Evolutionary conservation across 1,140 invertebrate species (phyloP).

Genomic region (Meloidogyne floridensis): DNA sequence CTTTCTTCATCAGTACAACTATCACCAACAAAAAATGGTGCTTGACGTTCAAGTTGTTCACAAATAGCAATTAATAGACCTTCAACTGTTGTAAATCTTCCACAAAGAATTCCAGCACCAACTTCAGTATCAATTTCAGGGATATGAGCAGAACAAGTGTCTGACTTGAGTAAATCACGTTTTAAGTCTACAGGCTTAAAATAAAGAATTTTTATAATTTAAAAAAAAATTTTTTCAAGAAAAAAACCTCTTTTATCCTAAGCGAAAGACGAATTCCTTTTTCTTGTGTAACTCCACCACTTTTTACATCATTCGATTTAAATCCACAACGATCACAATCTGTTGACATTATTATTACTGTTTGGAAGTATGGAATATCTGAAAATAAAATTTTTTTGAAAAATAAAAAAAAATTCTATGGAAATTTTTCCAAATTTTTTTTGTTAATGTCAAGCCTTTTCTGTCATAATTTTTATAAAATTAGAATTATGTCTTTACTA

Average conservation of each 20-base stretch:
- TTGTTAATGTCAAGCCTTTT: background rate
- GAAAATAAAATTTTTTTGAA: slow-evolving; percentile 36
- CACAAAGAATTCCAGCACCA: slow-evolving; percentile 80
- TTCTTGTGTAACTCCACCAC: slow-evolving; percentile 84
- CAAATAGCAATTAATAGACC: slow-evolving; percentile 72
- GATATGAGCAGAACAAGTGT: slow-evolving; percentile 83
- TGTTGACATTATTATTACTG: slow-evolving; percentile 94
- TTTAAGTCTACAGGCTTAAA: slow-evolving; percentile 76
- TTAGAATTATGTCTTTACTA: slow-evolving; percentile 27
- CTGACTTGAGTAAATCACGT: slow-evolving; percentile 92
- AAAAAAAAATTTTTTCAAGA: no score
- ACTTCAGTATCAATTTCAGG: slow-evolving; percentile 88
- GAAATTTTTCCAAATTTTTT: background rate
- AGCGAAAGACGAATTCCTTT: slow-evolving; percentile 80
- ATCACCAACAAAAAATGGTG: slow-evolving; percentile 62
- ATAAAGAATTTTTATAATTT: background rate
- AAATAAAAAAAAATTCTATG: slow-evolving; percentile 15
- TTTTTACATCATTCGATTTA: slow-evolving; percentile 91
- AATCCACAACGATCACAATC: slow-evolving; percentile 85
- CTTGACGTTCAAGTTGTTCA: slow-evolving; percentile 61
- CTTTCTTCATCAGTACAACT: slow-evolving; percentile 42
- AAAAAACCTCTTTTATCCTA: slow-evolving; percentile 71
- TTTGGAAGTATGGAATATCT: slow-evolving; percentile 94
- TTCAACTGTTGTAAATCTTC: slow-evolving; percentile 93
- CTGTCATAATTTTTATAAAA: background rate